Conservation (phyloP, 2,888 invertebrate species). For the Sycophila texana region DNA sequence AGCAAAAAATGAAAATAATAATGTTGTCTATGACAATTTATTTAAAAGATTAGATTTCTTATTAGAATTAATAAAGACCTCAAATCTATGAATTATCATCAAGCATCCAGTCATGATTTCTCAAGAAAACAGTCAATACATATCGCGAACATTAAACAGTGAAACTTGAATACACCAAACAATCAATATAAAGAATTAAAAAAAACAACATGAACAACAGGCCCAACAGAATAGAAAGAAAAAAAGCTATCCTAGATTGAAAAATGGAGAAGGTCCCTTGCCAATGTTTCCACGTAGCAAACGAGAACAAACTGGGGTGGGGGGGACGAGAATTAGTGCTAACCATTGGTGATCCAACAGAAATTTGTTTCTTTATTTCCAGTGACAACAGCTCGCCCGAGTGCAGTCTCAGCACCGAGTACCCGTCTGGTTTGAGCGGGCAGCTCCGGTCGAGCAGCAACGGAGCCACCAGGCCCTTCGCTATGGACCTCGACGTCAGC, state of each 20-base stretch:
- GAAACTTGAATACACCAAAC: slow-evolving; percentile 14
- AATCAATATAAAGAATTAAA: not conserved
- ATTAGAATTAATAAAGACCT: too few species aligned
- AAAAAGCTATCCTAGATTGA: slow-evolving; percentile 39
- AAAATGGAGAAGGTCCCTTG: slow-evolving; percentile 56
- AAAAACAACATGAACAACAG: slow-evolving; percentile 22
- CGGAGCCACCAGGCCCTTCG: slow-evolving; percentile 78
- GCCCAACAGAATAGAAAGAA: slow-evolving; percentile 1
- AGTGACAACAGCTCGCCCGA: slow-evolving; percentile 79
- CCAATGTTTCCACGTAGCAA: slow-evolving; percentile 46
- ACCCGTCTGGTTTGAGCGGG: slow-evolving; percentile 60
- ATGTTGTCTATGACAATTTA: too few species aligned
- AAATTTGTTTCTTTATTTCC: slow-evolving; percentile 66
- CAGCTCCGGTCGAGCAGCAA: slow-evolving; percentile 53
- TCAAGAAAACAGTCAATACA: slow-evolving; percentile 9
- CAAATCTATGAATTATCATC: not conserved
- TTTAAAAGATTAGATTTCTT: too few species aligned
- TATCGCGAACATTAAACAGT: slow-evolving; percentile 26
- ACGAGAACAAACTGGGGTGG: slow-evolving; percentile 20
- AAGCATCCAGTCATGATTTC: slow-evolving; percentile 8
- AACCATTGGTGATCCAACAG: slow-evolving; percentile 56
- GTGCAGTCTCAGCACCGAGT: slow-evolving; percentile 77
- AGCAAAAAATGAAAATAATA: not conserved
- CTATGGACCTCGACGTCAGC: slow-evolving; percentile 80
- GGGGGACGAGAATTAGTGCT: slow-evolving; percentile 24